phyloP scores from a whole-genome alignment of 2,888 invertebrate genomes.

The Schizaphis graminum region DNA sequence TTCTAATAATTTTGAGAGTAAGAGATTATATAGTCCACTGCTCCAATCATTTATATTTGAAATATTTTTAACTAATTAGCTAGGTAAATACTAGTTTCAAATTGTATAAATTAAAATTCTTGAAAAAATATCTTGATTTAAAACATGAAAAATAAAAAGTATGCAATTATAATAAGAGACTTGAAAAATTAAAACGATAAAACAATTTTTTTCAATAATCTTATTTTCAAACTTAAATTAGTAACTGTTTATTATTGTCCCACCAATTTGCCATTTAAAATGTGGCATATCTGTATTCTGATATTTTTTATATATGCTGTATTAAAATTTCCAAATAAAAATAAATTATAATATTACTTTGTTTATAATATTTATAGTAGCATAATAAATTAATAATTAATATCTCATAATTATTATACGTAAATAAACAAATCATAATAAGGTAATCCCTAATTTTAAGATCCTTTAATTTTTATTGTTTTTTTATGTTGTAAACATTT shows the following conservation, averaged over 20 bases:
- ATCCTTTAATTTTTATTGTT: too few relatives aligned
- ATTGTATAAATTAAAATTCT: background rate
- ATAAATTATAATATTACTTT: background rate
- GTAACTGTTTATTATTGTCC: background rate
- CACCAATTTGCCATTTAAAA: background rate
- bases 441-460: background rate
- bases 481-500: background rate
- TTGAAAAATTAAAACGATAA: background rate
- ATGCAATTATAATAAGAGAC: background rate
- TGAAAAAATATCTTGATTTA: background rate
- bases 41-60: background rate
- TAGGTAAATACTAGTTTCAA: too few relatives aligned
- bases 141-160: too few relatives aligned
- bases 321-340: background rate
- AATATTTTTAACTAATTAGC: background rate
- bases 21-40: background rate
- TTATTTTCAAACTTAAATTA: background rate
- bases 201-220: background rate
- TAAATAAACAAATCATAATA: background rate
- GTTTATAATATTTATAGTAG: background rate
- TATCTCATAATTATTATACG: background rate
- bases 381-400: background rate
- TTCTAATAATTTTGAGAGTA: background rate
- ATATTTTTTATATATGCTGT: background rate
- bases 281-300: background rate